Evolutionary conservation across 2,888 invertebrate species (phyloP).

Genomic region (Camptogramma bilineatum): DNA sequence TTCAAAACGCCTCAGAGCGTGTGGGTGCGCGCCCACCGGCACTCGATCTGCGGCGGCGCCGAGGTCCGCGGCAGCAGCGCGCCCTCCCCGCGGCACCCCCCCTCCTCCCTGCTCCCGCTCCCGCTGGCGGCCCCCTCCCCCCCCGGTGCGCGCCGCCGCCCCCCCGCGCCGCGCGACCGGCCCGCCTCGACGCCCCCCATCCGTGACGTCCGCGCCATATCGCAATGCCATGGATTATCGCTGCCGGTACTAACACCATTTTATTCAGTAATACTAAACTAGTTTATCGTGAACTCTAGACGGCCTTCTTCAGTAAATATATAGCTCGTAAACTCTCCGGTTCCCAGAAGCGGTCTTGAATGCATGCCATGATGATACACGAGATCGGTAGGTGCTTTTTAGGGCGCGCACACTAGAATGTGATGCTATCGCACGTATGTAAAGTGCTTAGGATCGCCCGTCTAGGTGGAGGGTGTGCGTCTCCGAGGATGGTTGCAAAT

Average conservation of each 20-base stretch:
- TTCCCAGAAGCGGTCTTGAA: constrained; percentile 51
- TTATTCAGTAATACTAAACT: constrained; percentile 80
- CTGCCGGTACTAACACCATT: constrained; percentile 87
- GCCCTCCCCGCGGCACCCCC: constrained; percentile 46
- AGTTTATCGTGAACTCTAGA: constrained; percentile 59
- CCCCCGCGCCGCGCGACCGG: constrained; percentile 66
- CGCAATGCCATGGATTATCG: constrained; percentile 84
- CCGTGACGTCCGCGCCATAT: constrained; percentile 80
- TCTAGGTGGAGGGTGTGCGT: constrained; percentile 31
- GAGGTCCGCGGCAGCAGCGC: constrained; percentile 53
- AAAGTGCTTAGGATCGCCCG: constrained; percentile 44
- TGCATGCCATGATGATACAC: constrained; percentile 63
- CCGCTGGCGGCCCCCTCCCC: constrained; percentile 44
- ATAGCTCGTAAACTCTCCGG: constrained; percentile 32
- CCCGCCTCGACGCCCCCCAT: constrained; percentile 73
- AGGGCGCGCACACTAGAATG: constrained; percentile 52
- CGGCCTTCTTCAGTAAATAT: constrained; percentile 49
- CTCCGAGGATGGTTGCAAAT: constrained; percentile 19
- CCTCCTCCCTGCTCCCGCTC: constrained; percentile 44
- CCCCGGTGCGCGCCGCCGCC: constrained; percentile 52
- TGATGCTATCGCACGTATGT: constrained; percentile 42
- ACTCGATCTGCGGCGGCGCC: constrained; percentile 68
- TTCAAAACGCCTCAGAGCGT: constrained; percentile 79
- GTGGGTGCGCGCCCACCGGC: constrained; percentile 70
- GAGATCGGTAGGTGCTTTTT: constrained; percentile 57